phyloP scores from a whole-genome alignment of 2,797 vertebrate genomes.

The Malurus splendens region DNA sequence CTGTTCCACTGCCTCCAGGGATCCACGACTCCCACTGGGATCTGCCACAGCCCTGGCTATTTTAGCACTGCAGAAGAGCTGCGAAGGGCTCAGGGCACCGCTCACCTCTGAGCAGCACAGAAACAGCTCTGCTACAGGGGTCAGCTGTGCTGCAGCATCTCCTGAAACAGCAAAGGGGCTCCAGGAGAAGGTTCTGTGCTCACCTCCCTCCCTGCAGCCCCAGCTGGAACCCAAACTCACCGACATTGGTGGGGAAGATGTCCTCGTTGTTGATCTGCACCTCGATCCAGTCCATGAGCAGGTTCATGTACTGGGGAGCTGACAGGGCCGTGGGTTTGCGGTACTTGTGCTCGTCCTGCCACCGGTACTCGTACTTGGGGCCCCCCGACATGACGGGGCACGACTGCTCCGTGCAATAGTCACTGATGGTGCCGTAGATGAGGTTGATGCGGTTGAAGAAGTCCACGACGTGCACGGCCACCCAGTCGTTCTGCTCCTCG shows the following conservation, averaged over 20 bases:
- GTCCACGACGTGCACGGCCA: conserved; percentile 94
- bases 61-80: background rate
- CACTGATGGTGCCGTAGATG: conserved; percentile 94
- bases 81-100: background rate
- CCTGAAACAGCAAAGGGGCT: background rate
- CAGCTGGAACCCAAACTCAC: conserved; percentile 66
- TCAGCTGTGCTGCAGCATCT: background rate
- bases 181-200: background rate
- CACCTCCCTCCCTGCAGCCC: background rate
- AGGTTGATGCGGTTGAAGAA: conserved; percentile 98
- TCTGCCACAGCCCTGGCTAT: background rate
- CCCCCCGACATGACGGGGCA: conserved; percentile 93
- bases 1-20: background rate
- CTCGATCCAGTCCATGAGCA: conserved; percentile 97
- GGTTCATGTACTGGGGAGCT: conserved; percentile 91
- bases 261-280: conserved; percentile 95
- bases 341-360: conserved; percentile 91
- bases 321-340: conserved; percentile 87
- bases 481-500: conserved; percentile 92
- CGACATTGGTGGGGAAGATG: conserved; percentile 90
- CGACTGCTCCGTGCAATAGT: conserved; percentile 88
- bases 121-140: background rate
- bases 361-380: conserved; percentile 92
- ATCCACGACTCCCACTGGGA: accelerated
- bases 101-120: background rate